Evolutionary conservation across 2,797 vertebrate genomes (phyloP), one percentile per base, ranked within the genome.

Genomic region (Caiman crocodilus): DNA sequence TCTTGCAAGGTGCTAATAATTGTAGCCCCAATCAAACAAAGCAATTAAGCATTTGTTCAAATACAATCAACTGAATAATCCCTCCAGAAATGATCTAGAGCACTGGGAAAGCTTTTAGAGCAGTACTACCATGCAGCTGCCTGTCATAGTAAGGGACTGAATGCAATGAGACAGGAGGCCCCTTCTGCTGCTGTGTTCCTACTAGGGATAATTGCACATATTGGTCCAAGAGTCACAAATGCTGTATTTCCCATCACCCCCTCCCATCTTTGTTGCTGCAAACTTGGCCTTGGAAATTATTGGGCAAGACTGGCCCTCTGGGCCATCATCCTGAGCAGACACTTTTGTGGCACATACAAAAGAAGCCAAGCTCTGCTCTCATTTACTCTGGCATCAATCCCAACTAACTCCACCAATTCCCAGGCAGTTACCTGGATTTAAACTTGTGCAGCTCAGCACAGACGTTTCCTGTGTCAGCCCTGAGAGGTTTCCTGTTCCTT

Each of bases 321-420:
- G 85, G 78, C 18, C 58, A 59, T 50, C 65, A 15, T 89, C 89
- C 20, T 85, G 65, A 64, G 74, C n/a, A 84, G n/a, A 84, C 86
- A 89, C 89, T 92, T 75, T 82, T 28, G 78, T 77, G 25, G 50
- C 76, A 61, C 18, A 89, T 18, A 65, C 25, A 94, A 89, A 96
- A 86, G 59, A 7, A 93, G 76, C 78, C 56, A 55, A 76, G 92
- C 81, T 89, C 83, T 82, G 57, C 56, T 65, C 81, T 89, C 74
- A 30, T 94, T 94, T 83, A 74, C 32, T 92, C 74, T 32, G 28
- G 74, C 58, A 26, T 35, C 93, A 93, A 94, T 94, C 90, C 87
- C 89, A 73, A 75, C 77, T 90, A 91, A 87, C 56, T 84, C 63
- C 77, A 91, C 77, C 93, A 82, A 85, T 78, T 90, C 65, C 30